Percentiles rank a stretch among this genome's conserved stretches.
phyloP scores from a whole-genome alignment of 2,113 vertebrate species.

The Lipophrys pholis region DNA sequence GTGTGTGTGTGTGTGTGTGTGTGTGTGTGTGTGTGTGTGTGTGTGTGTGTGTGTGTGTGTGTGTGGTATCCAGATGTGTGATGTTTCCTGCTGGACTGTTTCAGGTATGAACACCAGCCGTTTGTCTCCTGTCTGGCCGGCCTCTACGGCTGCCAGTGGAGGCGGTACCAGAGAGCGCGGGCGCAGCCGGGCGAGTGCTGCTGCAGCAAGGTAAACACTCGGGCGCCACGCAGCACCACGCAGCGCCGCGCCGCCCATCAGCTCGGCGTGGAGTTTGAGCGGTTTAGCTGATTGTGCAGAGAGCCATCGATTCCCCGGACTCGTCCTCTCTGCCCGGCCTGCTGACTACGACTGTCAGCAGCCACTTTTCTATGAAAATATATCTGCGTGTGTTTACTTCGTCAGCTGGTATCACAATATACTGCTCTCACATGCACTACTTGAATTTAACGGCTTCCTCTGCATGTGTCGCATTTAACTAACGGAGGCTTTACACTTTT shows the following conservation, averaged over 20 bases:
- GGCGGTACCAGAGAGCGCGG: constrained; percentile 84
- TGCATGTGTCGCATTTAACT: no score
- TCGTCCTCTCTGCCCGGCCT: constrained; percentile 1
- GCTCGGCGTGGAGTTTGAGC: constrained; percentile 13
- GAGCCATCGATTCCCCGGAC: constrained; percentile 53
- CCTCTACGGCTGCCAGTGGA: constrained; percentile 91
- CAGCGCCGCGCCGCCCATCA: not conserved
- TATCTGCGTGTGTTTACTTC: constrained; percentile 19
- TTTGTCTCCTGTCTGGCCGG: constrained; percentile 90
- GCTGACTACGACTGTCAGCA: constrained; percentile 47
- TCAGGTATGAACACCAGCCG: constrained; percentile 86
- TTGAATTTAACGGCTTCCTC: not conserved
- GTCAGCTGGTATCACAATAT: constrained; percentile 42
- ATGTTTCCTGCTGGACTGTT: not conserved
- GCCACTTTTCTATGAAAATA: constrained; percentile 26
- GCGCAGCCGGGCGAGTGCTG: constrained; percentile 87
- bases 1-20: no score
- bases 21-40: no score
- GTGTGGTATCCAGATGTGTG: not conserved
- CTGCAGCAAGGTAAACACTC: constrained; percentile 84
- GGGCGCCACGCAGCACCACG: not conserved
- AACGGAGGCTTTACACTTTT: not conserved
- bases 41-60: no score
- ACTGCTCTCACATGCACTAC: constrained; percentile 10
- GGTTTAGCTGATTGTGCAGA: constrained; percentile 51